Evolutionary conservation across 2,797 vertebrate genomes (phyloP).

Genomic region (Sorex maritimensis): DNA sequence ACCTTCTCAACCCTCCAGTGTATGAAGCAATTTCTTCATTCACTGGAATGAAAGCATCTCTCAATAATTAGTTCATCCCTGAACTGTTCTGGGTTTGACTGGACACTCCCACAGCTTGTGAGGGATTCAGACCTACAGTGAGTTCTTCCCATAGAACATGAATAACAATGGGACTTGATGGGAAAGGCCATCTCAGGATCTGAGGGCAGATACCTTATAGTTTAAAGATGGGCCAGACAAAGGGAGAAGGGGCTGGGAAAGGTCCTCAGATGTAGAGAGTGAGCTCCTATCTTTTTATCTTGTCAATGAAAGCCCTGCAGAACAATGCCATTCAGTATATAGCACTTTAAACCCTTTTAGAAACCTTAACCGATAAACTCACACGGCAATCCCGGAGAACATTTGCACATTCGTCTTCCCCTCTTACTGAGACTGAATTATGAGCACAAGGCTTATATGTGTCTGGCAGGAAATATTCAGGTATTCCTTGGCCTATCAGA

Average conservation of each 20-base stretch:
- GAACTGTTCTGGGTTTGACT: background rate
- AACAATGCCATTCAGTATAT: conserved; percentile 63
- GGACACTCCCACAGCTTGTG: conserved; percentile 22
- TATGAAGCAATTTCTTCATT: conserved; percentile 45
- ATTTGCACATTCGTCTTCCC: background rate
- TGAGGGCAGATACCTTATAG: conserved; percentile 77
- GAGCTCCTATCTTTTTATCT: conserved; percentile 66
- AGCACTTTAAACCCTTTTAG: conserved; percentile 44
- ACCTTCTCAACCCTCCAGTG: background rate
- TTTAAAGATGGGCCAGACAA: conserved; percentile 68
- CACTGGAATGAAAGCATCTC: conserved; percentile 49
- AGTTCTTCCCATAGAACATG: conserved; percentile 57
- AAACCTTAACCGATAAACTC: conserved; percentile 4
- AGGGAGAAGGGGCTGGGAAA: conserved; percentile 79
- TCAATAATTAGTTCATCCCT: conserved; percentile 65
- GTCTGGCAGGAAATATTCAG: background rate
- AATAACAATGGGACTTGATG: conserved; percentile 65
- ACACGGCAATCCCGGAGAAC: conserved; percentile 32
- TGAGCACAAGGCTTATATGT: background rate
- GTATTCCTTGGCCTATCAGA: background rate
- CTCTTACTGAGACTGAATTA: conserved; percentile 11
- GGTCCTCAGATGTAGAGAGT: conserved; percentile 48
- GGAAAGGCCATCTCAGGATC: conserved; percentile 73
- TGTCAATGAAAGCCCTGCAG: conserved; percentile 53
- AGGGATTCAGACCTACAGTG: conserved; percentile 56